phyloP scores from a whole-genome alignment of 1,140 invertebrate species.

The Drosophila ironensis region DNA sequence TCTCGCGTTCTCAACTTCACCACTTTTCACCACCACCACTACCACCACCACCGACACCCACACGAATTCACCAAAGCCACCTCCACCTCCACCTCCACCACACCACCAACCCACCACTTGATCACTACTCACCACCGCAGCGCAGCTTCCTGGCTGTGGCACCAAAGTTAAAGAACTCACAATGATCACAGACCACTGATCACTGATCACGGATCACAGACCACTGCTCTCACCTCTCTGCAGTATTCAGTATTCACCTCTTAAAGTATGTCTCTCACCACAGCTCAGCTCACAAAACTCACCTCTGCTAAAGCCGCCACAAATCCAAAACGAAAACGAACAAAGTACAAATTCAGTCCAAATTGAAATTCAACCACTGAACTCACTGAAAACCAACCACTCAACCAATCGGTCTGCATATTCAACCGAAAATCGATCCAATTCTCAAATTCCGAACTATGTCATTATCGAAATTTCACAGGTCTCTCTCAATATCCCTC shows the following conservation, averaged over 20 bases:
- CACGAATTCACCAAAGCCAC: slow-evolving; percentile 23
- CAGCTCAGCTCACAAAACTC: slow-evolving; percentile 61
- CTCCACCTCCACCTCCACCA: slow-evolving; percentile 10
- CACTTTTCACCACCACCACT: slow-evolving; percentile 22
- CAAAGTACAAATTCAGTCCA: slow-evolving; percentile 31
- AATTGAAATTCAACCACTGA: slow-evolving; percentile 34
- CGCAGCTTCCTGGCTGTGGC: slow-evolving; percentile 22
- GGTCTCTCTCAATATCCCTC: slow-evolving; percentile 46
- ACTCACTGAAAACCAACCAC: slow-evolving; percentile 51
- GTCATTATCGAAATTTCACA: slow-evolving; percentile 82
- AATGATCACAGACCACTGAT: slow-evolving; percentile 37
- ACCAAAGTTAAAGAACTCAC: slow-evolving; percentile 30
- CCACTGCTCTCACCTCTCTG: slow-evolving; percentile 13
- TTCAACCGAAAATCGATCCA: slow-evolving; percentile 50
- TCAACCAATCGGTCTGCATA: slow-evolving; percentile 39
- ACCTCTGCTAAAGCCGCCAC: slow-evolving; percentile 51
- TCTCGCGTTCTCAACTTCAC: slow-evolving; percentile 51
- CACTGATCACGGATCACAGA: slow-evolving; percentile 33
- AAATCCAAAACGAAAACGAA: no score
- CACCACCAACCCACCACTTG: slow-evolving; percentile 20
- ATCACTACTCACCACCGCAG: slow-evolving; percentile 34
- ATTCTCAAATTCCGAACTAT: slow-evolving; percentile 53
- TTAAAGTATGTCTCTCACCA: slow-evolving; percentile 59
- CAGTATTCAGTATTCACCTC: slow-evolving; percentile 55
- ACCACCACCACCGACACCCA: slow-evolving; percentile 17